These are phyloP conservation scores for Sphenodon punctatus DNA, from an alignment of 2,797 vertebrate genomes.

Conservation along the genomic window DNA sequence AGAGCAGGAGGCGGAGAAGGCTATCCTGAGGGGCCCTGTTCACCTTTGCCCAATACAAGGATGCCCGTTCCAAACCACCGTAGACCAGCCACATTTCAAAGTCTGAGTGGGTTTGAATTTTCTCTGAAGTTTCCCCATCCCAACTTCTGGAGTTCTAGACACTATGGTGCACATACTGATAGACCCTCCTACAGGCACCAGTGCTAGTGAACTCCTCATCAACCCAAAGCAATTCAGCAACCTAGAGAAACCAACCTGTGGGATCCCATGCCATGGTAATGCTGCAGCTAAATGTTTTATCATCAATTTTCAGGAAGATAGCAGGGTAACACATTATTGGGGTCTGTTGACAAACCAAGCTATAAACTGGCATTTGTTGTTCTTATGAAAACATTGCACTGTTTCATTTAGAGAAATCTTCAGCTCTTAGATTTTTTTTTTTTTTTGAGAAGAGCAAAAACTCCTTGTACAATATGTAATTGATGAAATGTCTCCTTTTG, in stretches of 20 bases:
- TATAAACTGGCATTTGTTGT: constrained; percentile 9
- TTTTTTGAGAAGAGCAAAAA: constrained; percentile 15
- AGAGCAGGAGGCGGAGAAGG: too few relatives aligned
- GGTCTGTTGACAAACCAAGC: not conserved
- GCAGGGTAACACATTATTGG: not conserved
- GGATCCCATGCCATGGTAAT: constrained; percentile 21
- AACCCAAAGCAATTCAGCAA: not conserved
- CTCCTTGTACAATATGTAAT: not conserved
- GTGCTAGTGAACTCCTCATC: not conserved
- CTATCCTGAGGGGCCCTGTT: too few relatives aligned
- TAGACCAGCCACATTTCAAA: not conserved
- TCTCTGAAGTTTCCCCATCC: not conserved
- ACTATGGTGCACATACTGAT: not conserved
- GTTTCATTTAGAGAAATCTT: constrained; percentile 23
- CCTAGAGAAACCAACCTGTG: not conserved
- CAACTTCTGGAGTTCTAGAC: not conserved
- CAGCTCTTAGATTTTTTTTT: constrained; percentile 22
- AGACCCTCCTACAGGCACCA: not conserved
- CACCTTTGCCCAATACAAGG: too few relatives aligned
- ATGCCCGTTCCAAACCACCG: too few relatives aligned
- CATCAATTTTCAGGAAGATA: constrained; percentile 1
- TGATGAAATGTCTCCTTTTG: constrained; percentile 52
- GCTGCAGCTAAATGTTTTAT: not conserved
- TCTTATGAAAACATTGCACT: constrained; percentile 3
- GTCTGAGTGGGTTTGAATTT: not conserved